Conservation (phyloP, 2,888 invertebrate species). For the Chromoteleia sp. region DNA sequence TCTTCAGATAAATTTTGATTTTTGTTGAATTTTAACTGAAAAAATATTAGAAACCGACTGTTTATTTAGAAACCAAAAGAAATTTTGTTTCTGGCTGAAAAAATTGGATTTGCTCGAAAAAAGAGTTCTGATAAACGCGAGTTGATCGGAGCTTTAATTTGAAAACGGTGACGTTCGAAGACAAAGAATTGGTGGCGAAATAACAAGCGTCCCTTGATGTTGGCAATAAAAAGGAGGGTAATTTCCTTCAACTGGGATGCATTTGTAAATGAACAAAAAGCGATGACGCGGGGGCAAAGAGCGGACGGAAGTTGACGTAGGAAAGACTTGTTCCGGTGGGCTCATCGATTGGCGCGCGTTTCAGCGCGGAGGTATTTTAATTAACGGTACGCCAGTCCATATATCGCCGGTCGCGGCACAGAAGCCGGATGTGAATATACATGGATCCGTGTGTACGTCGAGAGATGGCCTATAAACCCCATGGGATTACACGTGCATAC, state of each 20-base stretch:
- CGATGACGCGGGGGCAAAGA: constrained; percentile 25
- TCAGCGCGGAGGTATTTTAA: constrained; percentile 76
- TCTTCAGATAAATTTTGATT: too few relatives aligned
- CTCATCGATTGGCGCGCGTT: constrained; percentile 59
- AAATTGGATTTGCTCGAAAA: constrained; percentile 4
- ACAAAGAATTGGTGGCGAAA: constrained; percentile 56
- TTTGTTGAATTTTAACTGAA: too few relatives aligned
- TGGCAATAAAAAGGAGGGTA: constrained; percentile 50
- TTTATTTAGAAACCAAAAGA: too few relatives aligned
- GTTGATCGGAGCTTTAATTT: constrained; percentile 47
- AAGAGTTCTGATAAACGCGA: constrained; percentile 1
- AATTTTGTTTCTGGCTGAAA: background rate
- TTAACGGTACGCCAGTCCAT: constrained; percentile 76
- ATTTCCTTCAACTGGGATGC: constrained; percentile 49
- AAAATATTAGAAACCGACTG: too few relatives aligned
- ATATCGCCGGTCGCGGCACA: constrained; percentile 72
- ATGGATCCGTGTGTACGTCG: constrained; percentile 53
- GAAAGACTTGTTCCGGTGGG: constrained; percentile 56
- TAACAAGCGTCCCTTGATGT: constrained; percentile 43
- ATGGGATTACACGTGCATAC: constrained; percentile 79
- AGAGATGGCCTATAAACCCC: constrained; percentile 79
- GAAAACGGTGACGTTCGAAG: constrained; percentile 31
- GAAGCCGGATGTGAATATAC: constrained; percentile 64
- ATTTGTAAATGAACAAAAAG: constrained; percentile 59
- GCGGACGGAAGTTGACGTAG: constrained; percentile 48